phyloP scores from a whole-genome alignment of 2,888 invertebrate species.

The Autographa pulchrina region DNA sequence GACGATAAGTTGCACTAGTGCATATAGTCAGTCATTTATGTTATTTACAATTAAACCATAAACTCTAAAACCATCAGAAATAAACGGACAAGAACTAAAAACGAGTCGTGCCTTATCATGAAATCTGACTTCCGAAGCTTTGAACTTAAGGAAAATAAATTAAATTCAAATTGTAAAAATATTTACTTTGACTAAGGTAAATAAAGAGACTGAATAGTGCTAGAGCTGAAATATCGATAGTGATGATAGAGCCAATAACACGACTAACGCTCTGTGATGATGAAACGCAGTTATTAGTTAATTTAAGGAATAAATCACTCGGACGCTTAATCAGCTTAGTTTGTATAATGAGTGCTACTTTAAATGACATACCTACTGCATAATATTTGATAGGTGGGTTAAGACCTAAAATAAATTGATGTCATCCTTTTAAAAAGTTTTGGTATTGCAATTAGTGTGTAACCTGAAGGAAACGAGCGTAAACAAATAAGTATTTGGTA shows the following conservation, averaged over 20 bases:
- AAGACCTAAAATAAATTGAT: not conserved
- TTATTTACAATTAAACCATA: not conserved
- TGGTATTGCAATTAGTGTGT: not conserved
- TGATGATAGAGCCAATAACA: conserved; percentile 40
- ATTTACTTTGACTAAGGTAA: not conserved
- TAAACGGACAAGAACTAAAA: not conserved
- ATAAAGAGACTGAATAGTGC: not conserved
- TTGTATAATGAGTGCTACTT: conserved; percentile 26
- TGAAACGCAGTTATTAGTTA: conserved; percentile 59
- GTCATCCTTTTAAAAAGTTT: not conserved
- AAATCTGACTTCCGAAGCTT: not conserved
- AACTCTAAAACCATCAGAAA: not conserved
- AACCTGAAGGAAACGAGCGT: not conserved
- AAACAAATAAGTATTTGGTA: not conserved
- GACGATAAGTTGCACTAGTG: not conserved
- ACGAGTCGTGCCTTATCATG: not conserved
- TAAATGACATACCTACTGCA: not conserved
- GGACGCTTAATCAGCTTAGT: conserved; percentile 54
- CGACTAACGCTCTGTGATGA: conserved; percentile 60
- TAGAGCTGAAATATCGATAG: not conserved
- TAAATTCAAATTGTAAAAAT: not conserved
- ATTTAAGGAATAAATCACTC: conserved; percentile 57
- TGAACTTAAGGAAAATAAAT: not conserved
- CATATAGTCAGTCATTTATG: not conserved
- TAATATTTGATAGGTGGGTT: conserved; percentile 17